Conservation (phyloP, 2,797 vertebrate species). For the Dicrostonyx torquatus region DNA sequence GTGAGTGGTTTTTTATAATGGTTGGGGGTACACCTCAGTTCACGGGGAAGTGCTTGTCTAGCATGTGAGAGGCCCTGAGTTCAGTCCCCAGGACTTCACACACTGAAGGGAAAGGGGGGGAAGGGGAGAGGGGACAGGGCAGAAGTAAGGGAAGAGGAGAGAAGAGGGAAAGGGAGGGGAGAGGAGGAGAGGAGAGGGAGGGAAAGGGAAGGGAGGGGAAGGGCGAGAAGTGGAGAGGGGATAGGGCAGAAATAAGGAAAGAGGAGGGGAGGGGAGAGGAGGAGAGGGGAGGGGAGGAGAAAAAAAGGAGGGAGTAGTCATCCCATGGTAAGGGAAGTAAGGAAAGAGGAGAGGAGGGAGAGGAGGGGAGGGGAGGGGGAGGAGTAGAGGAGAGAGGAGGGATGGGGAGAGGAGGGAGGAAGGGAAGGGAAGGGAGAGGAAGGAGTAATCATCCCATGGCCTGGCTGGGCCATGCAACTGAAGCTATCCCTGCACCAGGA, state of each 20-base stretch:
- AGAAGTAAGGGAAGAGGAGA: too few species aligned
- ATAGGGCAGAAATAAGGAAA: background rate
- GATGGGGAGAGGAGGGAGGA: accelerated
- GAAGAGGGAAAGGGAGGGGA: accelerated
- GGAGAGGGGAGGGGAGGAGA: accelerated
- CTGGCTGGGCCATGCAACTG: background rate
- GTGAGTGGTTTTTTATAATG: background rate
- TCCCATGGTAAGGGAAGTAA: too few species aligned
- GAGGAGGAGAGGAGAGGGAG: too few species aligned
- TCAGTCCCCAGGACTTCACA: background rate
- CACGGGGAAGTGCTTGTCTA: background rate
- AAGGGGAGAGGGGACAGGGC: too few species aligned
- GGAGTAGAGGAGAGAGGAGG: background rate
- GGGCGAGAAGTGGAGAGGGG: background rate
- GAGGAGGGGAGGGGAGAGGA: accelerated
- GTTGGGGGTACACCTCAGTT: background rate
- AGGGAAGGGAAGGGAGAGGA: too few species aligned
- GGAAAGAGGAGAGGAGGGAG: too few species aligned
- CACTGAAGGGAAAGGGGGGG: accelerated
- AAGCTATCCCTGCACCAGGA: background rate
- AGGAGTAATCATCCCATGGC: background rate
- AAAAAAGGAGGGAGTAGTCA: too few species aligned
- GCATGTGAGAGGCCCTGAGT: background rate
- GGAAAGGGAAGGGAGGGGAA: background rate
- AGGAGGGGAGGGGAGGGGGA: accelerated